Evolutionary conservation across 2,113 vertebrate genomes (phyloP).

Genomic region (Apistogramma diplotaenia): DNA sequence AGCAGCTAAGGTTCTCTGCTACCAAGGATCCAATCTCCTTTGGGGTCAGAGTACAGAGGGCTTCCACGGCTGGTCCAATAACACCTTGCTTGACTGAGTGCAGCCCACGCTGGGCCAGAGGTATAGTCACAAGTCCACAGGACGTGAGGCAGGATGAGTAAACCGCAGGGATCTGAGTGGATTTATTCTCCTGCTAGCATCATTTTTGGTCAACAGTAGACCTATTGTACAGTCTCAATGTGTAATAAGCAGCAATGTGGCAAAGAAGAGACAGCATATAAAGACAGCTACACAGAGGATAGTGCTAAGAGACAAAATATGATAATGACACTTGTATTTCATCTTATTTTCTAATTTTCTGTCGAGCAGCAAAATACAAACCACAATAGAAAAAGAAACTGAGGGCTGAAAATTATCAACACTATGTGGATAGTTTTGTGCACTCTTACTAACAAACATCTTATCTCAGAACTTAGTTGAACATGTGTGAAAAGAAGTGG

Average conservation of each 20-base stretch:
- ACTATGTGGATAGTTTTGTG: background rate
- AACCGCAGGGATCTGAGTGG: slow-evolving; percentile 69
- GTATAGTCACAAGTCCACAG: slow-evolving; percentile 37
- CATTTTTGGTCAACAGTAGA: slow-evolving; percentile 39
- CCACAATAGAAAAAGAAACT: background rate
- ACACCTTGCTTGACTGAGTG: slow-evolving; percentile 54
- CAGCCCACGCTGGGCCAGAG: slow-evolving; percentile 55
- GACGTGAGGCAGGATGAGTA: slow-evolving; percentile 54
- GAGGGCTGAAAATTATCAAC: slow-evolving; percentile 7
- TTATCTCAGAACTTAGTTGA: slow-evolving; percentile 24
- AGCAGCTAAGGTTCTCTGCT: slow-evolving; percentile 15
- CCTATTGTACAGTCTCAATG: slow-evolving; percentile 46
- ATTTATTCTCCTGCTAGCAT: slow-evolving; percentile 65
- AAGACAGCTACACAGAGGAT: background rate
- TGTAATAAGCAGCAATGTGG: slow-evolving; percentile 4
- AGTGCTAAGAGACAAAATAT: background rate
- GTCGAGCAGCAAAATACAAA: background rate
- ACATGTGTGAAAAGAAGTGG: slow-evolving; percentile 29
- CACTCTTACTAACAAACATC: background rate
- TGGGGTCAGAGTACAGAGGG: slow-evolving; percentile 53
- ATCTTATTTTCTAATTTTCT: background rate
- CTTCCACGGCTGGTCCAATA: slow-evolving; percentile 49
- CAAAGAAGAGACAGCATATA: slow-evolving; percentile 28
- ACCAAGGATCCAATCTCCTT: slow-evolving; percentile 67
- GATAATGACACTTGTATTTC: slow-evolving; percentile 9